Conservation (phyloP, 2,113 vertebrate genomes). For the Proterorhinus semilunaris region DNA sequence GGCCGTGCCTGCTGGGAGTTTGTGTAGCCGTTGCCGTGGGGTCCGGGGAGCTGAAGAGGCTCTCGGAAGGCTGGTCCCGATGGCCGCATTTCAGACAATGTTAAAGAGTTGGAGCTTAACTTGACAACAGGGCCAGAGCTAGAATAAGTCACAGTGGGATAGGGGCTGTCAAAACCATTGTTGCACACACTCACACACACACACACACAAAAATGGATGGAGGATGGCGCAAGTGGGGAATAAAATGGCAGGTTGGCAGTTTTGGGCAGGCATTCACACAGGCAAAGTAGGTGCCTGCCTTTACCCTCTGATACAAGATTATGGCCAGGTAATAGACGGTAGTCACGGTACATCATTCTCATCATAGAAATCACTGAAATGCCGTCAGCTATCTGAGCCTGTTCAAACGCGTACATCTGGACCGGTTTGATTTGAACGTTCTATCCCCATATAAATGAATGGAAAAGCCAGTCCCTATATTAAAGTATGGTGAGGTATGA, state of each 20-base stretch:
- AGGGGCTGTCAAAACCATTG: slow-evolving; percentile 32
- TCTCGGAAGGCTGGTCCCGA: slow-evolving; percentile 38
- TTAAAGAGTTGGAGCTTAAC: slow-evolving; percentile 45
- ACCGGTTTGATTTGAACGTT: too few relatives aligned
- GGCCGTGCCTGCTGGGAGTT: slow-evolving; percentile 59
- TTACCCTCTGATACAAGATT: too few relatives aligned
- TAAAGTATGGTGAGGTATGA: too few relatives aligned
- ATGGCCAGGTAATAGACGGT: too few relatives aligned
- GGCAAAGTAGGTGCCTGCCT: too few relatives aligned
- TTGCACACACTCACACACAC: slow-evolving; percentile 12
- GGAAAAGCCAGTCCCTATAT: too few relatives aligned
- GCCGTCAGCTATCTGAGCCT: too few relatives aligned
- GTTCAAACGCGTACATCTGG: too few relatives aligned
- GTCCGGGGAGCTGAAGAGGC: slow-evolving; percentile 41
- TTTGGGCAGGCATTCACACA: background rate
- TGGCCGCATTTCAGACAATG: slow-evolving; percentile 46
- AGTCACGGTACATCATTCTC: too few relatives aligned
- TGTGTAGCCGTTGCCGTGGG: slow-evolving; percentile 47
- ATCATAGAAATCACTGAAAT: too few relatives aligned
- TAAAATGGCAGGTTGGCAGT: slow-evolving; percentile 19
- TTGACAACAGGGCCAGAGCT: slow-evolving; percentile 32
- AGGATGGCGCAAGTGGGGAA: slow-evolving; percentile 18
- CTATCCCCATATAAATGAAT: too few relatives aligned
- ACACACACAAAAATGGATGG: slow-evolving; percentile 13
- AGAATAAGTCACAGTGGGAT: slow-evolving; percentile 34